A percentile compares a stretch with the other conserved stretches of the same genome.
Conservation (phyloP, 2,797 vertebrate species). For the Rhadinocentrus ornatus region DNA sequence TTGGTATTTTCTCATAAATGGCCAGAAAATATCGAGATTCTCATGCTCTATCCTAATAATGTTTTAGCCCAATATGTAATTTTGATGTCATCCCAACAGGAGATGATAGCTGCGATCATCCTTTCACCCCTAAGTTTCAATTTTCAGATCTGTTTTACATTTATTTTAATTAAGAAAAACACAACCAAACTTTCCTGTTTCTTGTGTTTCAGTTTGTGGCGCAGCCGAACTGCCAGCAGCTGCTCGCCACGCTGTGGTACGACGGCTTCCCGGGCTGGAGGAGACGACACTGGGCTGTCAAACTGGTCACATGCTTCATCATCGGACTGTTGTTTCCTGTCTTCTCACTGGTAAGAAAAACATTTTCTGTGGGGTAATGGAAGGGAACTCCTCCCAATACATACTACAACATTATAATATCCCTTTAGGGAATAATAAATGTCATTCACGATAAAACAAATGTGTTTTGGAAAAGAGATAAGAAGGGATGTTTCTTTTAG, state of each 20-base stretch:
- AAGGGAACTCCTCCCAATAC: not conserved
- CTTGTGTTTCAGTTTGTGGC: slow-evolving; percentile 88
- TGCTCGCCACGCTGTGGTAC: slow-evolving; percentile 96
- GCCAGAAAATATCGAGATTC: no score
- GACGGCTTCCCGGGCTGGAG: slow-evolving; percentile 98
- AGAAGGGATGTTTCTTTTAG: not conserved
- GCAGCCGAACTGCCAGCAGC: slow-evolving; percentile 98
- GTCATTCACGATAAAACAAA: no score
- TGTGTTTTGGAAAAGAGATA: not conserved
- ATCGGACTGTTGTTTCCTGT: slow-evolving; percentile 95
- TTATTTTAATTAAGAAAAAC: no score
- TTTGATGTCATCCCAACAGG: not conserved
- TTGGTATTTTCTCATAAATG: no score
- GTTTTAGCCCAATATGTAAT: no score
- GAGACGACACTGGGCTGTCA: slow-evolving; percentile 95
- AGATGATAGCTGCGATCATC: slow-evolving; percentile 5
- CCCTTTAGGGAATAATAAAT: no score
- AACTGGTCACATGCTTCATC: slow-evolving; percentile 95
- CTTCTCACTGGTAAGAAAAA: slow-evolving; percentile 83
- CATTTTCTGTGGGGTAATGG: fast-evolving
- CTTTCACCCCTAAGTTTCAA: not conserved
- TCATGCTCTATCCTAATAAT: no score
- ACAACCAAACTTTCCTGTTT: not conserved
- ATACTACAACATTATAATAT: no score
- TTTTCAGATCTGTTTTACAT: not conserved